These are phyloP conservation scores for Leptodactylus fallax DNA, from an alignment of 2,797 vertebrate genomes.

Conservation along the genomic window DNA sequence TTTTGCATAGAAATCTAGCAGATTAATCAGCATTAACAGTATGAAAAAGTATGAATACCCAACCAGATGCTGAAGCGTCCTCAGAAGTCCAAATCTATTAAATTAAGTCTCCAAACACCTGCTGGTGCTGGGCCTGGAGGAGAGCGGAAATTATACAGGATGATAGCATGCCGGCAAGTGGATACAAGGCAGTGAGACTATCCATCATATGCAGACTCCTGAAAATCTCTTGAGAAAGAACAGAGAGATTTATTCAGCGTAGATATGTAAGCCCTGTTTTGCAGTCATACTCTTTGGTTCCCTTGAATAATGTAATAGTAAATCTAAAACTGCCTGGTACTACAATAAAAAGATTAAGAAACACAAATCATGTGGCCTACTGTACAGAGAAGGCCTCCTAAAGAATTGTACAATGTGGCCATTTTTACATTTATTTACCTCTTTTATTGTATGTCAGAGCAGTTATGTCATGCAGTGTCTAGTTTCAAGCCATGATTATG, in stretches of 20 bases:
- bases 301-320: conserved; percentile 31
- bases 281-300: conserved; percentile 20
- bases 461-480: background rate
- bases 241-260: conserved; percentile 33
- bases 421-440: background rate
- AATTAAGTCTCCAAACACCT: conserved; percentile 60
- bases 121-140: conserved; percentile 49
- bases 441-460: background rate
- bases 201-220: conserved; percentile 55
- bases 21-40: conserved; percentile 58
- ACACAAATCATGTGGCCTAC: conserved; percentile 28
- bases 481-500: background rate
- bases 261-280: conserved; percentile 22
- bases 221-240: conserved; percentile 52
- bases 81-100: conserved; percentile 57
- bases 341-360: conserved; percentile 12
- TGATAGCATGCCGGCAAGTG: conserved; percentile 59
- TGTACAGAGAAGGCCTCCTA: background rate
- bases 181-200: conserved; percentile 48
- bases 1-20: conserved; percentile 18
- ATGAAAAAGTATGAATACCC: conserved; percentile 42
- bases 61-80: conserved; percentile 57
- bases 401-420: background rate
- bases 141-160: conserved; percentile 62
- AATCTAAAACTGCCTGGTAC: conserved; percentile 14